Percentiles rank a stretch among this genome's conserved stretches.
phyloP scores from a whole-genome alignment of 2,888 invertebrate genomes.

The Nomada goodeniana region DNA sequence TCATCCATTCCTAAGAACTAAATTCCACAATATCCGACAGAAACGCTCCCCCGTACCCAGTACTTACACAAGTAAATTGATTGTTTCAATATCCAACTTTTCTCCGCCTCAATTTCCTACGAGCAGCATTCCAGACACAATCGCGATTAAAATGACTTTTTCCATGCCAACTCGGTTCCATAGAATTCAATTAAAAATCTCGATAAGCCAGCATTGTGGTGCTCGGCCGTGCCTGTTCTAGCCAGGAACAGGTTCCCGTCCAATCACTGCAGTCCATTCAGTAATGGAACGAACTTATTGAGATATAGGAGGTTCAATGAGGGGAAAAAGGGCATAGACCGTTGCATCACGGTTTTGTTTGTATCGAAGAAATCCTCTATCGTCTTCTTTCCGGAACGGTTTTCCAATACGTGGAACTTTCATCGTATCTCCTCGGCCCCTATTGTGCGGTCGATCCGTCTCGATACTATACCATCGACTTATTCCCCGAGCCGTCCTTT shows the following conservation, averaged over 20 bases:
- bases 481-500: slow-evolving; percentile 4
- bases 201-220: not conserved
- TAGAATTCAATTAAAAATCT: not conserved
- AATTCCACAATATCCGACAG: too few relatives aligned
- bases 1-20: too few relatives aligned
- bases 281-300: slow-evolving; percentile 12
- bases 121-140: not conserved
- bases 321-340: not conserved
- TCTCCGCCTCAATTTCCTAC: not conserved
- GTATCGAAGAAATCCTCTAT: slow-evolving; percentile 15
- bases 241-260: not conserved
- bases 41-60: too few relatives aligned
- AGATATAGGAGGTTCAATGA: not conserved
- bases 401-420: slow-evolving; percentile 23
- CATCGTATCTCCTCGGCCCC: slow-evolving; percentile 5
- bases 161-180: not conserved
- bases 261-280: not conserved
- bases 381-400: not conserved
- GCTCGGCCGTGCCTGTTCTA: not conserved
- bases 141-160: not conserved
- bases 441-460: slow-evolving; percentile 19
- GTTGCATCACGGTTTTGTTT: slow-evolving; percentile 9
- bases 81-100: not conserved
- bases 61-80: too few relatives aligned
- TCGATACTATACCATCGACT: slow-evolving; percentile 12